Evolutionary conservation across 1,140 invertebrate species (phyloP), one percentile per base, ranked within the genome.

Genomic region (Bradysia coprophila): DNA sequence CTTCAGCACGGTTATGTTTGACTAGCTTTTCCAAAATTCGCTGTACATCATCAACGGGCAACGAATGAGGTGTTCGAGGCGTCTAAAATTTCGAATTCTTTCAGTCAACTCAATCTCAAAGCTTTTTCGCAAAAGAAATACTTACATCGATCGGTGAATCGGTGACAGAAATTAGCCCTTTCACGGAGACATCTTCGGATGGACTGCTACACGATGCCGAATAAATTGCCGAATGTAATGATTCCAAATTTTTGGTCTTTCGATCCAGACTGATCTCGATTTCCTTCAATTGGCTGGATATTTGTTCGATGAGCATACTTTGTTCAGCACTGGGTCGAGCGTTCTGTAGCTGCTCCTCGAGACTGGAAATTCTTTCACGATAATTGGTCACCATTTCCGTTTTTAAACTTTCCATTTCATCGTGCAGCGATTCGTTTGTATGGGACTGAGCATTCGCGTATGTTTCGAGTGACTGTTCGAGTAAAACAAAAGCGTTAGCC

Each of bases 111-210:
- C n/a, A n/a, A n/a, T n/a, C n/a, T n/a, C n/a, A n/a, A n/a, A n/a
- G n/a, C n/a, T n/a, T n/a, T n/a, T n/a, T n/a, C n/a, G n/a, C n/a
- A n/a, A n/a, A n/a, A n/a, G n/a, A n/a, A n/a, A n/a, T n/a, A n/a
- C n/a, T n/a, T n/a, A n/a, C n/a, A n/a, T n/a, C n/a, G n/a, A n/a
- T n/a, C n/a, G n/a, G n/a, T n/a, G n/a, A n/a, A n/a, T n/a, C n/a
- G n/a, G n/a, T n/a, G n/a, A n/a, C n/a, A n/a, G n/a, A n/a, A n/a
- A n/a, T n/a, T n/a, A n/a, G n/a, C n/a, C 32, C 76, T 43, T 74
- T 68, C 2, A 80, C 66, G 0, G 81, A 85, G 28, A 85, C 73
- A 54, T 85, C 81, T 56, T 87, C 82, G 45, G 77, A 81, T 18
- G 75, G 78, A 31, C 80, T 78, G 46, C 76, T 76, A 44, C 75